Evolutionary conservation across 2,113 vertebrate species (phyloP).

Genomic region (Zapus hudsonius): DNA sequence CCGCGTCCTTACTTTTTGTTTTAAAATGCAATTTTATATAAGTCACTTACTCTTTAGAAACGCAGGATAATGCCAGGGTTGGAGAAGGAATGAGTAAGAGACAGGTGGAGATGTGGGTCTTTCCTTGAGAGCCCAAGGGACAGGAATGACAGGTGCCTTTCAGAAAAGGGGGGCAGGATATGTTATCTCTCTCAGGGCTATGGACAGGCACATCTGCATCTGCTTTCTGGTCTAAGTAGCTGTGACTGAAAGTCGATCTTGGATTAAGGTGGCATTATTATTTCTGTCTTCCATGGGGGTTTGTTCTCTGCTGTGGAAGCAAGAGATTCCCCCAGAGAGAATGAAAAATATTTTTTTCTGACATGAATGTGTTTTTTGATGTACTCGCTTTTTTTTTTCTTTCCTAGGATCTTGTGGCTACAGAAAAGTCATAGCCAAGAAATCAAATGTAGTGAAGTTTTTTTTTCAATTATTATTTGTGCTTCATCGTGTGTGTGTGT

Average conservation of each 20-base stretch:
- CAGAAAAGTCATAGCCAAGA: neutral
- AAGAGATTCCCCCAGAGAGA: neutral
- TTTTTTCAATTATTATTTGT: neutral
- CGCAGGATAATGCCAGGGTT: neutral
- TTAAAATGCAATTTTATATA: conserved; percentile 7
- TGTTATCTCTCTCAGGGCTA: neutral
- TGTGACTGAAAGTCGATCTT: conserved; percentile 58
- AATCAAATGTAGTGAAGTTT: neutral
- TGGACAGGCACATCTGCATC: neutral
- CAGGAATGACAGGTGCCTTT: neutral
- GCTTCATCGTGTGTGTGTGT: no score
- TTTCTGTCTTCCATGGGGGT: conserved; percentile 19
- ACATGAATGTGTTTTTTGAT: neutral
- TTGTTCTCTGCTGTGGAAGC: neutral
- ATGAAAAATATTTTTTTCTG: conserved; percentile 43
- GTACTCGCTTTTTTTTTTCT: neutral
- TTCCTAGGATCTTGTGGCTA: neutral
- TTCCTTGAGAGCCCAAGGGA: neutral
- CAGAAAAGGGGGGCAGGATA: neutral
- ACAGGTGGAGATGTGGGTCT: neutral
- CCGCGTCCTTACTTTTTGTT: neutral
- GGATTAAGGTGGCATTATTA: neutral
- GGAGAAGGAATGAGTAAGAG: neutral
- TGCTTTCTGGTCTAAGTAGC: conserved; percentile 31
- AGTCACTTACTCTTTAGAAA: conserved; percentile 2